A percentile compares a stretch with the other conserved stretches of the same genome.
Conservation (phyloP, 2,113 vertebrate species). For the Puma concolor region DNA sequence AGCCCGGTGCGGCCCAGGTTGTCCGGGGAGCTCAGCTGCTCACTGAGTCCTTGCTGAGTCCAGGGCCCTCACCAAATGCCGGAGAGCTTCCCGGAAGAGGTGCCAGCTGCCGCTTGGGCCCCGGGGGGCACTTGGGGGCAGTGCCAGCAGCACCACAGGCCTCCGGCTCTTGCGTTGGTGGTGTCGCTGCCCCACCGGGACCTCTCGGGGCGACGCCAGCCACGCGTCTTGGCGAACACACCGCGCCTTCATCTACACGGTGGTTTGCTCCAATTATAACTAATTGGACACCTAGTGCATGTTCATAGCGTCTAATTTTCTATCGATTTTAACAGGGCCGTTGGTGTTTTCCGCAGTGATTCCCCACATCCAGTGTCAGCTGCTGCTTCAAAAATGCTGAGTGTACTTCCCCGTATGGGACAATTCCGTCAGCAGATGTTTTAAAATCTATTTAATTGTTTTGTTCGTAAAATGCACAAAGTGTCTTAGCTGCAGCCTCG, state of each 20-base stretch:
- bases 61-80: constrained; percentile 40
- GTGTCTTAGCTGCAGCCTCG: constrained; percentile 44
- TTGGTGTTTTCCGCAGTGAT: constrained; percentile 76
- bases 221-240: neutral
- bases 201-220: rapidly evolving
- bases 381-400: constrained; percentile 86
- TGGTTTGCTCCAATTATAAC: constrained; percentile 85
- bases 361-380: constrained; percentile 73
- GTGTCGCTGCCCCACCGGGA: rapidly evolving
- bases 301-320: constrained; percentile 86
- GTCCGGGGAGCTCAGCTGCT: rapidly evolving
- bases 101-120: constrained; percentile 54
- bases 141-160: neutral
- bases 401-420: constrained; percentile 76
- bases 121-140: neutral
- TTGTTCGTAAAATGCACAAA: constrained; percentile 77
- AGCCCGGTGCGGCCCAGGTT: neutral
- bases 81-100: constrained; percentile 68
- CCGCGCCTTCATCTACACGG: constrained; percentile 74
- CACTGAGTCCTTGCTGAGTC: rapidly evolving
- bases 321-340: constrained; percentile 83
- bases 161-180: rapidly evolving
- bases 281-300: constrained; percentile 84
- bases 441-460: constrained; percentile 85
- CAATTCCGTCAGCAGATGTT: constrained; percentile 86